Percentiles rank a stretch among this genome's conserved stretches.
These are phyloP conservation scores for Phrixothrix hirtus DNA, from an alignment of 2,888 invertebrate genomes.

Conservation along the genomic window DNA sequence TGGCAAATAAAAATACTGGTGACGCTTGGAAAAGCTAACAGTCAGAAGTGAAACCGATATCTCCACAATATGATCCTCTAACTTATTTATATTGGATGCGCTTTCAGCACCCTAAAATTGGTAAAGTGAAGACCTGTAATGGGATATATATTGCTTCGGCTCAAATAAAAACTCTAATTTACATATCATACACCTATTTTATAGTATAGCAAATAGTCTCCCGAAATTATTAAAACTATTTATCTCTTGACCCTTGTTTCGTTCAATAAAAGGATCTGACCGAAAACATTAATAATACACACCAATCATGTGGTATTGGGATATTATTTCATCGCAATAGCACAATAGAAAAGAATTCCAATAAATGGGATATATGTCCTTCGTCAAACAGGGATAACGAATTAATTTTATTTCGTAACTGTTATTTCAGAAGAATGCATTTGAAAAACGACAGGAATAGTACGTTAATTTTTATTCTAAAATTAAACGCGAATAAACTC, in stretches of 20 bases:
- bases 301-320: constrained; percentile 27
- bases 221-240: too few relatives aligned
- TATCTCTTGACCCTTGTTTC: too few relatives aligned
- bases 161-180: too few relatives aligned
- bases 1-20: too few relatives aligned
- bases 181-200: too few relatives aligned
- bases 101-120: constrained; percentile 13
- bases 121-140: constrained; percentile 21
- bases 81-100: constrained; percentile 22
- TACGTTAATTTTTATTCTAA: too few relatives aligned
- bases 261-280: too few relatives aligned
- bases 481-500: too few relatives aligned
- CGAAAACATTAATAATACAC: constrained; percentile 30
- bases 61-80: constrained; percentile 8
- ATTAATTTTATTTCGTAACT: constrained; percentile 28
- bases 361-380: constrained; percentile 36
- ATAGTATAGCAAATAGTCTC: too few relatives aligned
- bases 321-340: constrained; percentile 39
- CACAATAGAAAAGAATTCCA: constrained; percentile 42
- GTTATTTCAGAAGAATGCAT: constrained; percentile 26
- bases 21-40: neutral
- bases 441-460: constrained; percentile 1
- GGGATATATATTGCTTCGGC: constrained; percentile 18
- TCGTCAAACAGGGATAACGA: constrained; percentile 27
- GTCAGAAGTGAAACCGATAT: constrained; percentile 14